phyloP scores from a whole-genome alignment of 2,113 vertebrate genomes.

The Petroica traversi region DNA sequence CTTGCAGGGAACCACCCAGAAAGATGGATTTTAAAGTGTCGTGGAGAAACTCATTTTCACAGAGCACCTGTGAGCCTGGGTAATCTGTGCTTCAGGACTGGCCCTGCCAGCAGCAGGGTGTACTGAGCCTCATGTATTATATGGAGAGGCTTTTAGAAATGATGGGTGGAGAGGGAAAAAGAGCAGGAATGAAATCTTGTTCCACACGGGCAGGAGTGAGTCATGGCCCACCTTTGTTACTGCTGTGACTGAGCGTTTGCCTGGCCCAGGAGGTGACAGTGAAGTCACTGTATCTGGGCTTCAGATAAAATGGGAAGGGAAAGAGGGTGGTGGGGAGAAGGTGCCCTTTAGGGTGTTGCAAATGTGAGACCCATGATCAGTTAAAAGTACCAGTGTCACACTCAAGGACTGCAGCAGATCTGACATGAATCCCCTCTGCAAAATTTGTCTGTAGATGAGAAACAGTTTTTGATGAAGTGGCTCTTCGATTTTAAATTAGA shows the following conservation, averaged over 20 bases:
- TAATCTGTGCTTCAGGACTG: neutral
- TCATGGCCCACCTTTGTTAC: neutral
- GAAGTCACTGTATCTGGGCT: neutral
- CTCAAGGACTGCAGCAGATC: neutral
- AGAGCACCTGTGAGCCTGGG: neutral
- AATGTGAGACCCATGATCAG: neutral
- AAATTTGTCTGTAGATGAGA: neutral
- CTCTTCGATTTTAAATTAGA: neutral
- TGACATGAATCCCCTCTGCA: rapidly evolving
- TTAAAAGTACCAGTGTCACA: neutral
- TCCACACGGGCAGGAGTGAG: neutral
- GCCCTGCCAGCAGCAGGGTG: neutral
- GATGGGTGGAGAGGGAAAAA: neutral
- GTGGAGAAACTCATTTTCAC: neutral
- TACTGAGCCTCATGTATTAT: neutral
- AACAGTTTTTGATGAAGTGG: neutral
- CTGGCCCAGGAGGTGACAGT: neutral
- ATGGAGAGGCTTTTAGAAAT: neutral
- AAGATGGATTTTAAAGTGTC: neutral
- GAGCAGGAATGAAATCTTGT: neutral
- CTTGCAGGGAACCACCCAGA: neutral
- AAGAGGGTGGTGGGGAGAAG: neutral
- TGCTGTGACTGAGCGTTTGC: neutral
- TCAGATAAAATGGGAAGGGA: neutral
- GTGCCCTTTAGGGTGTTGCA: neutral